Evolutionary conservation across 1,140 invertebrate genomes (phyloP), one percentile per base, ranked within the genome.

Genomic region (Monomorium pharaonis): DNA sequence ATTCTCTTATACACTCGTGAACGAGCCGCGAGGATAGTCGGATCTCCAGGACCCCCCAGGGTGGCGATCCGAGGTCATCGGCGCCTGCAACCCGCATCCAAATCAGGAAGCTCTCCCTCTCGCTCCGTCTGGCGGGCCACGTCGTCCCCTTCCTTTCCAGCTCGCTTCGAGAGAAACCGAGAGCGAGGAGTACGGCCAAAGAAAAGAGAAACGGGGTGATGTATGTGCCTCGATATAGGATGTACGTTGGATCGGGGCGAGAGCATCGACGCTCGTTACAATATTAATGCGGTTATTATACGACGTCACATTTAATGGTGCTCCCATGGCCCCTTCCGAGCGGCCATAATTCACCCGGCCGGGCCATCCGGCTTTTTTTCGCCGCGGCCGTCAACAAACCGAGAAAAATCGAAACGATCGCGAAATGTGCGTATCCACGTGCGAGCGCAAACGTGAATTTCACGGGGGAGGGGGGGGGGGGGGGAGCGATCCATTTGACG

Each of bases 271-370:
- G 89, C 89, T 89, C 77, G 87, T 90, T 90, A 87, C 85, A 89
- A 90, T 90, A 90, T 90, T 90, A 90, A 90, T 90, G 89, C 81
- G 65, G 85, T 90, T 90, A 90, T 90, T 90, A 90, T 90, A 88
- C 89, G 88, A 88, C 88, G 75, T 84, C 85, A 81, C 87, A 83
- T 83, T 88, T 80, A 78, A 88, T 88, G 84, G 84, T 85, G 77
- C 77, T 86, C 63, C 70, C 65, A 72, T n/a, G 62, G 67, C 67
- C 86, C 63, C 65, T 86, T 80, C 74, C 85, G 85, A 74, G 58
- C 37, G 16, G 70, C 69, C 49, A 77, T 75, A 86, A 84, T 76
- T 86, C 58, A 87, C 84, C n/a, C 58, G 65, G 60, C 42, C 44
- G 74, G 67, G 49, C 86, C 62, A 86, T 88, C 84, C 85, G 74